Base-by-base conservation (phyloP, 2,888 invertebrate species). In the Abrostola tripartita region DNA sequence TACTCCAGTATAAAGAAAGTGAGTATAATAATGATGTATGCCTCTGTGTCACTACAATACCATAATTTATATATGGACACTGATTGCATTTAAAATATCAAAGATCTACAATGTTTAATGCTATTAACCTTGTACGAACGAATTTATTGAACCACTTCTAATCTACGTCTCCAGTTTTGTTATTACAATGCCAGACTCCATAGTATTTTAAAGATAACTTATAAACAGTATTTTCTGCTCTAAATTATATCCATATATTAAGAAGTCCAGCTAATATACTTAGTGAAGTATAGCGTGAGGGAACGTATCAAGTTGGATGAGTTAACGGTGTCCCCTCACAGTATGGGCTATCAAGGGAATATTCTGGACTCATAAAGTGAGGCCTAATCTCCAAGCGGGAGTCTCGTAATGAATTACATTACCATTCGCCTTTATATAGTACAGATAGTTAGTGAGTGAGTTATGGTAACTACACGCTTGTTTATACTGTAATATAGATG, bases 1-100 rank as follows among this genome's bases (percentile, higher is more conserved):
- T 99, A 81, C 96, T 99, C 74, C 98, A 99, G 93, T 99, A 98
- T 95, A 99, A 99, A 97, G 98, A 98, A 96, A 98, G 99, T 99
- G 95, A 98, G 98, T 98, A 87, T 14, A 37, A 36, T 40, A 8
- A 24, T 24, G 1, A 24, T 24, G 24, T 24, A 24, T 24, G 4
- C 24, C 1, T 24, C 1, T 24, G 24, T 24, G 24, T 24, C 4
- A 24, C 1, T 24, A 24, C 24, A 24, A 24, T 24, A 24, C 24
- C 24, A 24, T 24, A 24, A 24, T 24, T 24, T n/a, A n/a, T n/a
- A n/a, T n/a, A n/a, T n/a, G n/a, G n/a, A n/a, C n/a, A n/a, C n/a
- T n/a, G n/a, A n/a, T n/a, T n/a, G n/a, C n/a, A n/a, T n/a, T n/a
- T n/a, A n/a, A n/a, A n/a, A n/a, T n/a, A n/a, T n/a, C n/a, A n/a